Percentiles rank a stretch among this genome's conserved stretches.
These are phyloP conservation scores for Melanotaenia nigrans DNA, from an alignment of 2,797 vertebrate species.

Conservation along the genomic window DNA sequence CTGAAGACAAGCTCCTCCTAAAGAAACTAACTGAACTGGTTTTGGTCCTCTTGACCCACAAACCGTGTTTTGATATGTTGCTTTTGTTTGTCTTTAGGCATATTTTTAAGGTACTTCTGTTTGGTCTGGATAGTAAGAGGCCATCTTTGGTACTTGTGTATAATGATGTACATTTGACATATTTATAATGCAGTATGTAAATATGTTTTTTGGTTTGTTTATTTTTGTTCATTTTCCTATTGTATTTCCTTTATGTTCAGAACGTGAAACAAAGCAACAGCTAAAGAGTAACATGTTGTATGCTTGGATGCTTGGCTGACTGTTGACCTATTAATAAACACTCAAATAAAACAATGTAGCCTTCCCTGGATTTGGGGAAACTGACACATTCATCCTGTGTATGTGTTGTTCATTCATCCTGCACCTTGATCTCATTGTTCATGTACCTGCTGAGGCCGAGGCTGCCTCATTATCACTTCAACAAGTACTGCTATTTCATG, in stretches of 20 bases:
- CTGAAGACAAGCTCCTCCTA: slow-evolving; percentile 59
- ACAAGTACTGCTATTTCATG: slow-evolving; percentile 8
- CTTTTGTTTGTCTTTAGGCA: slow-evolving; percentile 65
- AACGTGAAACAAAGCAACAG: slow-evolving; percentile 80
- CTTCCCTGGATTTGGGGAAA: slow-evolving; percentile 76
- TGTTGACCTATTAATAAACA: slow-evolving; percentile 87
- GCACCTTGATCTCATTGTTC: slow-evolving; percentile 11
- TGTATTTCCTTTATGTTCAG: slow-evolving; percentile 75
- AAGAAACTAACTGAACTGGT: slow-evolving; percentile 65
- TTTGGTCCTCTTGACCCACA: slow-evolving; percentile 67
- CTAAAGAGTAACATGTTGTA: slow-evolving; percentile 84
- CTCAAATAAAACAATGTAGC: slow-evolving; percentile 86
- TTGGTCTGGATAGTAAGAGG: slow-evolving; percentile 74
- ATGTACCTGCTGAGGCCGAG: slow-evolving; percentile 12
- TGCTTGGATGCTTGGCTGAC: slow-evolving; percentile 87
- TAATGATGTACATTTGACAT: slow-evolving; percentile 92
- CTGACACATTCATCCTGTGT: slow-evolving; percentile 48
- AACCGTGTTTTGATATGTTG: slow-evolving; percentile 71
- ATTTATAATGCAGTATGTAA: slow-evolving; percentile 92
- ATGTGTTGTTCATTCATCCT: slow-evolving; percentile 41
- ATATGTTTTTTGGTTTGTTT: slow-evolving; percentile 76
- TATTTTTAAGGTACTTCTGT: slow-evolving; percentile 81
- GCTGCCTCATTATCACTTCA: slow-evolving; percentile 4
- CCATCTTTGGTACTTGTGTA: slow-evolving; percentile 87
- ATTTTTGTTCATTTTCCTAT: slow-evolving; percentile 72